Evolutionary conservation across 1,140 invertebrate species (phyloP), one percentile per base, ranked within the genome.

Genomic region (Diachasma alloeum): DNA sequence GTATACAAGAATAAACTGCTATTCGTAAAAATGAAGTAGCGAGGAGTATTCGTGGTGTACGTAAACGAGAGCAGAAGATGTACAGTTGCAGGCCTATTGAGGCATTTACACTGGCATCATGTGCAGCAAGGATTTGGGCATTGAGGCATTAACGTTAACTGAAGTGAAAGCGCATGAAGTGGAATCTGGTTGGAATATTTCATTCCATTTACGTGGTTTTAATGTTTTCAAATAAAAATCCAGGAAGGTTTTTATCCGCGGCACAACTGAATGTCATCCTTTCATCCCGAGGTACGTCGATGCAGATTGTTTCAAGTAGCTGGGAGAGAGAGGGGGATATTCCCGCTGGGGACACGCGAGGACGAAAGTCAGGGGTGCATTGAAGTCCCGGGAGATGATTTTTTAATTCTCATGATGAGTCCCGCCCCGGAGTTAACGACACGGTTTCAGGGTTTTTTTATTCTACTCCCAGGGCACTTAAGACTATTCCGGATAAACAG

Each of bases 1-100:
- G 59, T 63, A 63, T 63, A 63, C 59, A 63, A 15, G 59, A 63
- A 63, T 63, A 19, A 63, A 63, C 59, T 63, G 59, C 59, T 24
- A 26, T 63, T 63, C 59, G 19, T 31, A 63, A 63, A 63, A 63
- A 63, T 63, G 19, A 63, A 63, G 59, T 63, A 63, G 5, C 59
- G 19, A 22, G 53, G n/a, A 31, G 24, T 63, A 63, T 63, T 31
- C 24, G 9, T 5, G 59, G 10, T 63, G 24, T 26, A 31, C 13
- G 13, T 13, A 22, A 31, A 31, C 31, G 59, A 13, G 59, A 63
- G 59, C 17, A 13, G 19, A 63, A 63, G 11, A 63, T 63, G 9
- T 59, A 59, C 6, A 53, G 19, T 31, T 63, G 22, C 26, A 63
- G 19, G 59, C 19, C 24, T 63, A 19, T 63, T 63, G 59, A 53